A percentile compares a stretch with the other conserved stretches of the same genome.
phyloP scores from a whole-genome alignment of 2,113 vertebrate genomes.

The Phycodurus eques region DNA sequence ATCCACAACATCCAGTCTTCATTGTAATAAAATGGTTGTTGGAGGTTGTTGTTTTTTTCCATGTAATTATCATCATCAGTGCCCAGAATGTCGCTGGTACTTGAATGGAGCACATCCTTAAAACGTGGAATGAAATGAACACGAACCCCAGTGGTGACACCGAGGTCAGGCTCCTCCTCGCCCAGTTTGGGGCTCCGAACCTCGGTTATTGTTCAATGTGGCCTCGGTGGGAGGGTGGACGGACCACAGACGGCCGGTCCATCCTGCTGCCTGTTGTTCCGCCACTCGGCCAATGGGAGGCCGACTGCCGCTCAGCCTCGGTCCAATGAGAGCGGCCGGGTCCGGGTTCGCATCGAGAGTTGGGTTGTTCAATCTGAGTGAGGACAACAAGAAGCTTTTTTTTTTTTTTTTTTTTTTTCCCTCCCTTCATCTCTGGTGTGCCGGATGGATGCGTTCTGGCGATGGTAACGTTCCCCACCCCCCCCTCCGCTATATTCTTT shows the following conservation, averaged over 20 bases:
- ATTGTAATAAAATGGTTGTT: not conserved
- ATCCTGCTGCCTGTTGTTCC: slow-evolving; percentile 68
- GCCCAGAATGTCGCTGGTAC: not conserved
- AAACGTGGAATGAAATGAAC: not conserved
- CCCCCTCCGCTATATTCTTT: not conserved
- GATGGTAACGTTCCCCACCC: slow-evolving; percentile 53
- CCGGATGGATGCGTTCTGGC: slow-evolving; percentile 53
- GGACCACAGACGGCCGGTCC: slow-evolving; percentile 38
- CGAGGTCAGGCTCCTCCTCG: slow-evolving; percentile 12
- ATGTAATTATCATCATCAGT: not conserved
- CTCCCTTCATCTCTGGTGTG: slow-evolving; percentile 22
- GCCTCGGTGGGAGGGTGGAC: slow-evolving; percentile 43
- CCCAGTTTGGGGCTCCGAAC: not conserved
- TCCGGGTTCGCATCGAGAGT: slow-evolving; percentile 56
- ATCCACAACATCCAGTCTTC: not conserved
- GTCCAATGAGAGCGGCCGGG: slow-evolving; percentile 64
- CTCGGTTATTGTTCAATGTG: slow-evolving; percentile 61
- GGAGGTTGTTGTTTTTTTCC: not conserved
- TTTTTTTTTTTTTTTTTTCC: not conserved
- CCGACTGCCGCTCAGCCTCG: slow-evolving; percentile 30
- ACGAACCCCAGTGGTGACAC: slow-evolving; percentile 19
- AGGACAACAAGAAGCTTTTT: slow-evolving; percentile 64
- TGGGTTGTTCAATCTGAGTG: slow-evolving; percentile 64
- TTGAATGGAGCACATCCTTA: not conserved
- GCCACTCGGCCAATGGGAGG: slow-evolving; percentile 61